Evolutionary conservation across 2,888 invertebrate genomes (phyloP), one percentile per base, ranked within the genome.

Genomic region (Amblyjoppa fuscipennis): DNA sequence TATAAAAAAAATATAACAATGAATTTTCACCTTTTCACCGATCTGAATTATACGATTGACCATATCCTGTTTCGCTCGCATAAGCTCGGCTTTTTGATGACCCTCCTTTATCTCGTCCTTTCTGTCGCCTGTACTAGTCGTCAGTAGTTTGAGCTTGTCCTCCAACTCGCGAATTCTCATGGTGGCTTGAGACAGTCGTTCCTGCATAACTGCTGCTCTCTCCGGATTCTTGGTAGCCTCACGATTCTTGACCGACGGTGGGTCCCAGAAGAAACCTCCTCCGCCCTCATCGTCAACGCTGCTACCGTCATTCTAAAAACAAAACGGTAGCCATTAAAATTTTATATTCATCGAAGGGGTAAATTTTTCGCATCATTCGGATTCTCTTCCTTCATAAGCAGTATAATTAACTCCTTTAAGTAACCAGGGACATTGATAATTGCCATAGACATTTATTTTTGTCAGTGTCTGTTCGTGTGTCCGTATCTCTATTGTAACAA

Each of bases 21-120:
- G 56, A 59, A 59, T 59, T 59, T 70, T 16, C 90, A 94, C 94
- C 91, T 94, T 94, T 88, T 94, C 94, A 11, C 93, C 94, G 87
- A 94, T 93, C 89, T 93, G 93, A 81, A 93, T 93, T 68, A 94
- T 93, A 53, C 93, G 92, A 87, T 94, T 94, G 89, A 93, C 92
- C 90, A 94, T 92, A 68, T 94, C 93, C 87, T 94, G 94, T 71
- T 93, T 93, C n/a, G 93, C 93, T 56, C 93, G 91, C 49, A 93
- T 81, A 45, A 93, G 85, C 76, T 94, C 93, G 2, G 92, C 89
- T 84, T 92, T 93, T 56, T 92, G 92, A 85, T 92, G 91, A 7
- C 90, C 90, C 68, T 93, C 93, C 75, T 89, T 84, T 71, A 90
- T 88, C 68, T 94, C 93, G 51, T 93, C 93, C 59, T 90, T 93